phyloP scores from a whole-genome alignment of 35 echinoderm and acorn worm species.

The Apostichopus japonicus region DNA sequence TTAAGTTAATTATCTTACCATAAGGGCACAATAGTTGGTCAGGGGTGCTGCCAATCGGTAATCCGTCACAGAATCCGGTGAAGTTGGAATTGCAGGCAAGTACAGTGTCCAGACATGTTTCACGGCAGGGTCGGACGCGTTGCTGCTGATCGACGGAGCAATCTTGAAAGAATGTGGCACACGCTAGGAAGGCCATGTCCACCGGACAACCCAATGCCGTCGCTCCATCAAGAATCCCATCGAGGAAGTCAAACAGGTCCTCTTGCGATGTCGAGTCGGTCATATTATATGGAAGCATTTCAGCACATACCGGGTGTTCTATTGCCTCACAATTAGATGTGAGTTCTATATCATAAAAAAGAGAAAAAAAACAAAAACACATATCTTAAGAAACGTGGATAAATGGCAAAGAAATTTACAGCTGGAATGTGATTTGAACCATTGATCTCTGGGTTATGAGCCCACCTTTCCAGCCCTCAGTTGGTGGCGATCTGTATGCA shows the following conservation, averaged over 20 bases:
- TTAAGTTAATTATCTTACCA: not conserved
- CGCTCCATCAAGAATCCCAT: not conserved
- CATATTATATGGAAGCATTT: constrained; percentile 1
- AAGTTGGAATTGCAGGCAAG: not conserved
- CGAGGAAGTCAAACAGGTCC: not conserved
- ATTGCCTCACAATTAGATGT: not conserved
- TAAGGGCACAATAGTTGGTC: not conserved
- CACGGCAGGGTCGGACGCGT: not conserved
- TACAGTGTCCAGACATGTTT: not conserved
- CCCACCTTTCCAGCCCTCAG: no score
- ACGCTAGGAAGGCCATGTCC: not conserved
- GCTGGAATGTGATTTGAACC: no score
- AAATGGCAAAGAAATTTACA: no score
- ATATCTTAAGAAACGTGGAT: no score
- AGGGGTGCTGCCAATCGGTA: constrained; percentile 12
- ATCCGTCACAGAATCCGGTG: not conserved
- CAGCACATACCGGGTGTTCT: not conserved
- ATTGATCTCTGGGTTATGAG: no score
- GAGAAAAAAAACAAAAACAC: not conserved
- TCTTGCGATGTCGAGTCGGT: not conserved
- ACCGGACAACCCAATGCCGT: not conserved
- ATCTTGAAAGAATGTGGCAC: not conserved
- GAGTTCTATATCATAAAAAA: not conserved
- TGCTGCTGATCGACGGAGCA: not conserved
- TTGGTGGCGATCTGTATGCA: no score